phyloP scores from a whole-genome alignment of 2,888 invertebrate species.

The Lacanobia wlatinum region DNA sequence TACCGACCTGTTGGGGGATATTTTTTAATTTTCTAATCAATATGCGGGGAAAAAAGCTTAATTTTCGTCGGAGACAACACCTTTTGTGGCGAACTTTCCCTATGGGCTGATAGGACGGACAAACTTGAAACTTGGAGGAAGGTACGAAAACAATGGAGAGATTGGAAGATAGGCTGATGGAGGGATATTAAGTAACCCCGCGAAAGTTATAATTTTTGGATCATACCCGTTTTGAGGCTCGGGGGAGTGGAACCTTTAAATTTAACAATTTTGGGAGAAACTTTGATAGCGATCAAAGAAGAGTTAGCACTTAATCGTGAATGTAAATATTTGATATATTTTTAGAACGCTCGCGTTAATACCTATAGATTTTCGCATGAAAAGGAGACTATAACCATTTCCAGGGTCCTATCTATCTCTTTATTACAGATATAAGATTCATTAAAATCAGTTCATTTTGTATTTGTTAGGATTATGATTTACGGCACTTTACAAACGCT shows the following conservation, averaged over 20 bases:
- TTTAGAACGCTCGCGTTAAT: too few relatives aligned
- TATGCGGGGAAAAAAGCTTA: conserved; percentile 60
- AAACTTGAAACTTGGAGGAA: conserved; percentile 42
- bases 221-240: conserved; percentile 36
- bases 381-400: too few relatives aligned
- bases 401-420: too few relatives aligned
- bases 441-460: too few relatives aligned
- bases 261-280: conserved; percentile 17
- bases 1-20: conserved; percentile 41
- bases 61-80: conserved; percentile 59
- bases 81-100: conserved; percentile 61
- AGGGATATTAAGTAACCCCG: conserved; percentile 42
- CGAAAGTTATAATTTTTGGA: conserved; percentile 55
- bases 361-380: too few relatives aligned
- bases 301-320: conserved; percentile 32
- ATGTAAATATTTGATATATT: too few relatives aligned
- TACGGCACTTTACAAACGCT: not conserved
- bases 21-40: conserved; percentile 69
- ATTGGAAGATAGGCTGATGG: conserved; percentile 58
- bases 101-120: conserved; percentile 37
- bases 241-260: conserved; percentile 7
- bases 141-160: conserved; percentile 58
- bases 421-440: too few relatives aligned
- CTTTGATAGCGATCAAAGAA: conserved; percentile 20
- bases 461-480: too few relatives aligned